These are phyloP conservation scores for Microctonus brassicae DNA, from an alignment of 2,888 invertebrate genomes.

Conservation along the genomic window DNA sequence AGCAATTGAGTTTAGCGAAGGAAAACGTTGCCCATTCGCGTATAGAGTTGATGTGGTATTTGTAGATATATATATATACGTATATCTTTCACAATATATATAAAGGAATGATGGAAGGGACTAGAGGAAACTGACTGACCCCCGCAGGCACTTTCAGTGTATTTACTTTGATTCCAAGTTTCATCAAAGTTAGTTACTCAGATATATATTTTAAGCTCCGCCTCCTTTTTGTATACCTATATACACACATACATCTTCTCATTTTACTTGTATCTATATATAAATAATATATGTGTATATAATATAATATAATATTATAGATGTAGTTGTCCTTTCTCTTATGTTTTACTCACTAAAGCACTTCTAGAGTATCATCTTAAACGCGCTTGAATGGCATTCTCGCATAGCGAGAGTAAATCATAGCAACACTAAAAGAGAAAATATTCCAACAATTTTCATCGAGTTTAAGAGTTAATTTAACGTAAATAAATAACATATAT, in stretches of 20 bases:
- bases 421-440: background rate
- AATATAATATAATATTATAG: no score
- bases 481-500: no score
- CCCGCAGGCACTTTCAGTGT: constrained; percentile 63
- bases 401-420: constrained; percentile 7
- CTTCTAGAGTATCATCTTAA: constrained; percentile 24
- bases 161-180: constrained; percentile 69
- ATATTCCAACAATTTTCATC: constrained; percentile 12
- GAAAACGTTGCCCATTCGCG: constrained; percentile 32
- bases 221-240: constrained; percentile 18
- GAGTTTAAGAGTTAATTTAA: constrained; percentile 20
- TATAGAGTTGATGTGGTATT: background rate
- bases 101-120: constrained; percentile 7
- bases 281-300: no score
- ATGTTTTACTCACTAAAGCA: constrained; percentile 5
- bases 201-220: constrained; percentile 43
- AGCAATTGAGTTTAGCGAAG: constrained; percentile 39
- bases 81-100: background rate
- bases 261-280: background rate
- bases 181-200: constrained; percentile 66
- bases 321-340: constrained; percentile 9
- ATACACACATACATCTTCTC: background rate
- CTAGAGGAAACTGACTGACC: constrained; percentile 52
- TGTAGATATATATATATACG: background rate
- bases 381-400: constrained; percentile 27